Base-by-base conservation (phyloP, 2,888 invertebrate genomes). In the Acrobeloides nanus region DNA sequence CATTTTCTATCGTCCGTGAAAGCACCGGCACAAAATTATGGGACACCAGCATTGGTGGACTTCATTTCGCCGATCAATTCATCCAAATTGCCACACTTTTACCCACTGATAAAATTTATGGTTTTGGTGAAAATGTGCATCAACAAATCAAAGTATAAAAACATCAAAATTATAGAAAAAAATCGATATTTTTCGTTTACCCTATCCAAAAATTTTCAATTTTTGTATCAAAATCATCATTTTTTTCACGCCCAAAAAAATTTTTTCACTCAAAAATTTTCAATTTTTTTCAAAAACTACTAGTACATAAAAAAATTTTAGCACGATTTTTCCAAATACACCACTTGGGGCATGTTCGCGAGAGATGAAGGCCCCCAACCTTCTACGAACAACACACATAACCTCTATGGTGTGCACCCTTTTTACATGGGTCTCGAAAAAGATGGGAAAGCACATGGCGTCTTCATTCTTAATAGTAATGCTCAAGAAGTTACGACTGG, bases 361-460 rank as follows among this genome's bases (percentile, higher is more conserved):
- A 38, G 66, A 7, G 68, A 66, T 50, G 55, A 61, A 38, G 51
- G 57, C 25, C 68, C 68, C 1, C 51, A 64, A 35, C 56, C 61
- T 1, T 46, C 47, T 1, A 40, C 39, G 2, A 52, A 54, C 6
- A 55, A 61, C 18, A 57, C 55, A 1, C 51, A 57, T 39, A 66
- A 67, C 38, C 57, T 68, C 17, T 68, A 68, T 38, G 62, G 70
- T 17, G 64, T 64, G 1, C 70, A 70, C 34, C 64, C 66, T 12
- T 69, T 70, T 52, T 70, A 70, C 46, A 35, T 70, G 37, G 49
- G 53, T 21, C 31, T 71, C n/a, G 70, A 70, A 37, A 26, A 51
- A 5, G 55, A 58, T 29, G 69, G 68, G 18, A 61, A 64, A 32
- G 62, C 67, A 2, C 69, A 68, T 47, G 68, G 67, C 27, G 68